These are phyloP conservation scores for Philypnodon macrostomus DNA, from an alignment of 2,797 vertebrate genomes.

Conservation along the genomic window DNA sequence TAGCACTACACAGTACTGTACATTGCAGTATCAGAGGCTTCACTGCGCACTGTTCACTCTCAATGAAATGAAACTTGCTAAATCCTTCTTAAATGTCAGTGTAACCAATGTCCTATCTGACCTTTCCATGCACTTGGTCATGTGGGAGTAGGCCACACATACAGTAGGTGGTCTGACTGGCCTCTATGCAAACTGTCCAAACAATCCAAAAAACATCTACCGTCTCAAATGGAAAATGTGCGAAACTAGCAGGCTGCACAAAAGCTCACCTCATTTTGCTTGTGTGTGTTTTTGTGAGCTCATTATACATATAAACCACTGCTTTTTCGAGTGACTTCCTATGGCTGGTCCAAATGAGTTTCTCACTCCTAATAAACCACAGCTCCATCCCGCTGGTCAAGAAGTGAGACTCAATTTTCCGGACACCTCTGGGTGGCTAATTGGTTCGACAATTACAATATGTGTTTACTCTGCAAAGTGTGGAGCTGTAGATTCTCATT, in stretches of 20 bases:
- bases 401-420: conserved; percentile 1
- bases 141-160: too few relatives aligned
- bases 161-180: too few relatives aligned
- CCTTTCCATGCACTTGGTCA: too few relatives aligned
- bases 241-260: conserved; percentile 8
- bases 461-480: conserved; percentile 16
- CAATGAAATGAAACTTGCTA: too few relatives aligned
- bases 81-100: too few relatives aligned
- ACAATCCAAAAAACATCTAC: not conserved
- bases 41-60: too few relatives aligned
- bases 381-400: conserved; percentile 1
- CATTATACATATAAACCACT: conserved; percentile 35
- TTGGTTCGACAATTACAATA: conserved; percentile 18
- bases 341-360: conserved; percentile 12
- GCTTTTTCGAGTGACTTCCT: conserved; percentile 19
- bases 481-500: conserved; percentile 2
- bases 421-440: conserved; percentile 28
- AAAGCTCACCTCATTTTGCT: conserved; percentile 6
- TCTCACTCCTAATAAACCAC: conserved; percentile 37
- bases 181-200: not conserved
- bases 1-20: too few relatives aligned
- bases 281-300: conserved; percentile 13
- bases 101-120: too few relatives aligned
- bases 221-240: not conserved
- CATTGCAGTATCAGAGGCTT: too few relatives aligned